Conservation (phyloP, 2,797 vertebrate species). For the Garrulus glandarius region DNA sequence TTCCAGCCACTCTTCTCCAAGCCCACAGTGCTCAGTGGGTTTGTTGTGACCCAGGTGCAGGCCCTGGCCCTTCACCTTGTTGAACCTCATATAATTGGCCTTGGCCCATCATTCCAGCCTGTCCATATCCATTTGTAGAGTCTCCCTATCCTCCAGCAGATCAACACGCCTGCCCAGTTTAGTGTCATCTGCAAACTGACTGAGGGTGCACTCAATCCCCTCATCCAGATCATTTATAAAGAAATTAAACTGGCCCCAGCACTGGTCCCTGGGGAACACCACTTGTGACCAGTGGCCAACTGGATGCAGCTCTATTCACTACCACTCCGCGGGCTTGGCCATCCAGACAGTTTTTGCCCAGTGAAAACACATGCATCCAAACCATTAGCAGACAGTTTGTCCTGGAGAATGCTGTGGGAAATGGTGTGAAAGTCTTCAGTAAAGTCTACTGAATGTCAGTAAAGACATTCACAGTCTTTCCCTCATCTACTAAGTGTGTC, state of each 20-base stretch:
- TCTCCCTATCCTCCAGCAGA: rapidly evolving
- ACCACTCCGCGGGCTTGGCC: too few relatives aligned
- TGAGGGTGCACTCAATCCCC: rapidly evolving
- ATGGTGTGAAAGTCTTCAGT: background rate
- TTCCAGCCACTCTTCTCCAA: background rate
- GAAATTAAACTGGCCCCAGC: background rate
- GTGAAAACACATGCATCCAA: background rate
- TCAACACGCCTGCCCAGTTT: background rate
- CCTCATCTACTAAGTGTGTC: background rate
- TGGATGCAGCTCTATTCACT: background rate
- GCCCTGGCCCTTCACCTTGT: rapidly evolving
- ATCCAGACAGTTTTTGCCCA: background rate
- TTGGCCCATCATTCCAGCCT: background rate
- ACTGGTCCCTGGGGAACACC: background rate
- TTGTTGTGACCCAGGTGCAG: background rate
- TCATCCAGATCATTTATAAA: background rate
- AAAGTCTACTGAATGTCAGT: background rate
- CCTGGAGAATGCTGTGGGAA: background rate
- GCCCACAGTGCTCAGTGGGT: background rate
- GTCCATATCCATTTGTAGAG: background rate
- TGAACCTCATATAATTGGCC: background rate
- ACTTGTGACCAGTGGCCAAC: too few relatives aligned
- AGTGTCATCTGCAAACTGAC: background rate
- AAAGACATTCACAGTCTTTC: background rate
- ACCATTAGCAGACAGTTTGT: background rate